Base-by-base conservation (phyloP, 1,140 invertebrate genomes). In the Dendrolimus kikuchii region DNA sequence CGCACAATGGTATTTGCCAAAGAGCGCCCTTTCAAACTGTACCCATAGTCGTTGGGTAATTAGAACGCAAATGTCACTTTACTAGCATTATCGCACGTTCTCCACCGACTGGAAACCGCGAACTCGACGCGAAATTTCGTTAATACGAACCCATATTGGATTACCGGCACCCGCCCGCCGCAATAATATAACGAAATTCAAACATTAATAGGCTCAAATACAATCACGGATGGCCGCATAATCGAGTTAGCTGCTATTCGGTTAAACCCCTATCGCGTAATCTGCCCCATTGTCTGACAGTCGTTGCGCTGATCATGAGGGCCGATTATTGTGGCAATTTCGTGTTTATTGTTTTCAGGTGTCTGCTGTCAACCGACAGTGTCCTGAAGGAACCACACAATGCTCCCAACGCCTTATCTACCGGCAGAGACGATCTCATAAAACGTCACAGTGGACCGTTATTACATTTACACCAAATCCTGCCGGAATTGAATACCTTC, bases 181-280 rank as follows among this genome's bases (percentile, higher is more conserved):
- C 77, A 81, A 77, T 83, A 81, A 81, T 81, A 81, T 81, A 85
- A 83, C 78, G 80, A 80, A 83, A 81, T 81, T 83, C 80, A 83
- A 85, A 81, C 75, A 85, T 82, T 81, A 84, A 85, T 85, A 81
- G 74, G 74, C 72, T 77, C 65, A 80, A 85, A 83, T 71, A 81
- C 80, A 83, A 83, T 85, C 81, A 82, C 77, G 78, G 78, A 82
- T 85, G 79, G 77, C 71, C 74, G 75, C 71, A 77, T 82, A 85
- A 85, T 83, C 78, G 74, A 85, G 81, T 82, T 82, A 85, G 78
- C 68, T 79, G 76, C 76, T 79, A 81, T 78, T 80, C 81, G 70
- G 73, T 71, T 78, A 80, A 81, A 71, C 78, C 77, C 81, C 71
- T 81, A 81, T 85, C 81, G 70, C 68, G 71, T 77, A 77, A 85